phyloP scores from a whole-genome alignment of 1,140 invertebrate species.

The Heterodera carotae region DNA sequence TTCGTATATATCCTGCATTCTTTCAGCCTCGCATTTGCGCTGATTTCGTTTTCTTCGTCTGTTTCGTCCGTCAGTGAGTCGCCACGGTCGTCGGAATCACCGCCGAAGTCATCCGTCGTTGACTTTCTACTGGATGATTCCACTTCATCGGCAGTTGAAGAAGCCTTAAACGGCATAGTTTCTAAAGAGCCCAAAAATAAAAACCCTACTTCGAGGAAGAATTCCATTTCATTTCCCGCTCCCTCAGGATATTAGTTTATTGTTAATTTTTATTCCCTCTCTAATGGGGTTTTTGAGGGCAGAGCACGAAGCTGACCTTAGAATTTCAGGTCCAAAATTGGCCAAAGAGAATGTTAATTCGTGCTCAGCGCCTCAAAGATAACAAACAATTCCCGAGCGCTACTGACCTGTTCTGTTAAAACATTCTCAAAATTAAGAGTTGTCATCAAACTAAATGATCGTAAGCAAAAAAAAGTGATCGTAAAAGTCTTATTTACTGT shows the following conservation, averaged over 20 bases:
- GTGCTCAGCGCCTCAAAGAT: background rate
- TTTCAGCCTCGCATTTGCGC: slow-evolving; percentile 16
- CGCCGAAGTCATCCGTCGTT: slow-evolving; percentile 42
- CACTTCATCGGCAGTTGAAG: slow-evolving; percentile 42
- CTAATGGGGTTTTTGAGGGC: no score
- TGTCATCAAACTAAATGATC: slow-evolving; percentile 33
- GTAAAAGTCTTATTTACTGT: no score
- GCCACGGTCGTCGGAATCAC: slow-evolving; percentile 40
- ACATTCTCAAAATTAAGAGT: slow-evolving; percentile 40
- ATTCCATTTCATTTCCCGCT: no score
- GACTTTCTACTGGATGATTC: slow-evolving; percentile 41
- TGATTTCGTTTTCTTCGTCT: slow-evolving; percentile 9
- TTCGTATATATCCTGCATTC: slow-evolving; percentile 5
- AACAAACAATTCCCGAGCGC: slow-evolving; percentile 9
- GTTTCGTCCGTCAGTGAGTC: slow-evolving; percentile 28
- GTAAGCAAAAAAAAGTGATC: slow-evolving; percentile 7
- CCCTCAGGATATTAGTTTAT: no score
- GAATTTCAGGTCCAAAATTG: no score
- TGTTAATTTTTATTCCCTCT: no score
- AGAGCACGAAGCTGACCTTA: no score
- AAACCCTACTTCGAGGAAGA: no score
- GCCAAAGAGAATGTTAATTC: no score
- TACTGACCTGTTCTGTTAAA: slow-evolving; percentile 51
- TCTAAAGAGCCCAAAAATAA: no score
- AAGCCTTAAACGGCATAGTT: slow-evolving; percentile 47